A percentile compares a stretch with the other conserved stretches of the same genome.
Evolutionary conservation across 2,113 vertebrate species (phyloP).

Genomic region (Notothenia rossii): DNA sequence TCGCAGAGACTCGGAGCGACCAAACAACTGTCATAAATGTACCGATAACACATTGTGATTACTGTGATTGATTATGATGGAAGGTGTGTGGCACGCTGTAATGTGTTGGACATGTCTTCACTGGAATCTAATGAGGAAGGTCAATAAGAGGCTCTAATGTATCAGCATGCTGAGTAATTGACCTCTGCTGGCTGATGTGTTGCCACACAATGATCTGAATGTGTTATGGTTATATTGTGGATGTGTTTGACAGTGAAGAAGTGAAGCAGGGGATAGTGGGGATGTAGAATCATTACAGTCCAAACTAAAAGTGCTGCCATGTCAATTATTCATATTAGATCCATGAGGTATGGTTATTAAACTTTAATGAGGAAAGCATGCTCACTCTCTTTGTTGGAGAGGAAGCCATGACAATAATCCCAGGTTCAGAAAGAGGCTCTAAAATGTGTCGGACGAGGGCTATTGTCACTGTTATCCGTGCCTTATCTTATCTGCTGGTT

Average conservation of each 20-base stretch:
- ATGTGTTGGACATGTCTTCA: constrained; percentile 29
- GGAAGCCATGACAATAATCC: constrained; percentile 24
- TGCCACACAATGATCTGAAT: constrained; percentile 60
- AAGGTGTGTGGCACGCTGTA: constrained; percentile 36
- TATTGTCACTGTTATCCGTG: constrained; percentile 62
- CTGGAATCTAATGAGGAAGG: constrained; percentile 42
- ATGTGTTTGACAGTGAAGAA: constrained; percentile 16
- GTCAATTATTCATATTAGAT: constrained; percentile 41
- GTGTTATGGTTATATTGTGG: constrained; percentile 72
- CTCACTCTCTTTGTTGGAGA: neutral
- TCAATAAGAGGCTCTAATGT: constrained; percentile 41
- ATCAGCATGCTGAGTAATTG: constrained; percentile 20
- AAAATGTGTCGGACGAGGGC: constrained; percentile 66
- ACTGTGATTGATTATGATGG: constrained; percentile 40
- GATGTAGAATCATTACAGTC: constrained; percentile 15
- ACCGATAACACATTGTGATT: constrained; percentile 56
- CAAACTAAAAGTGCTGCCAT: constrained; percentile 3
- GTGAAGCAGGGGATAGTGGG: neutral
- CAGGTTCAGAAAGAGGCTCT: constrained; percentile 43
- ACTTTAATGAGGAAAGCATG: constrained; percentile 5
- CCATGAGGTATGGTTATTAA: constrained; percentile 23
- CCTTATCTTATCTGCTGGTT: constrained; percentile 76
- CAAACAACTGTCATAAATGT: constrained; percentile 65
- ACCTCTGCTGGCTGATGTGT: constrained; percentile 54
- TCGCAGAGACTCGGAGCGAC: constrained; percentile 54